These are phyloP conservation scores for Helicoverpa armigera DNA, from an alignment of 1,140 invertebrate genomes.

Conservation along the genomic window DNA sequence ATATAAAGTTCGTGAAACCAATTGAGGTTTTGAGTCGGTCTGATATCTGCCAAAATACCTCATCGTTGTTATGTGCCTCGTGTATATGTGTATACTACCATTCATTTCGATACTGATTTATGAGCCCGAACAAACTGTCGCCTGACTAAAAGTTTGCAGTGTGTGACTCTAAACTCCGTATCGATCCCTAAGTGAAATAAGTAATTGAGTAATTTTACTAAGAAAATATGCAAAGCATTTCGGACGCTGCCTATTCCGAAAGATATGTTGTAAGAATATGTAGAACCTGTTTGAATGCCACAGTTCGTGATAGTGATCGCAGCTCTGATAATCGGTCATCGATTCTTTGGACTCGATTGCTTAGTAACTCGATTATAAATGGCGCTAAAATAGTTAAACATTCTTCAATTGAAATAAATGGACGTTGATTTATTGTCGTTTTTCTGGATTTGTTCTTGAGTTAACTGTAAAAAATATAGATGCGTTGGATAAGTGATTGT, in stretches of 20 bases:
- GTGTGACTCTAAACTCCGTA: background rate
- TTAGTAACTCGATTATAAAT: slow-evolving; percentile 39
- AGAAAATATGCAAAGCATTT: slow-evolving; percentile 25
- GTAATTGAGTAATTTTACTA: slow-evolving; percentile 8
- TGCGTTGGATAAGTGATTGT: background rate
- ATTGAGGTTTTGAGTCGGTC: too few species aligned
- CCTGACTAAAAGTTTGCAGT: background rate
- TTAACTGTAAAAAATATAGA: background rate
- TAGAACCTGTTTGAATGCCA: slow-evolving; percentile 30
- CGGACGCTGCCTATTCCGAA: slow-evolving; percentile 25
- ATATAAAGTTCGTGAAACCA: too few species aligned
- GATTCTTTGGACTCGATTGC: background rate
- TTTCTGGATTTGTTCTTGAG: background rate
- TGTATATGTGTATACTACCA: too few species aligned
- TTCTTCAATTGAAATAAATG: slow-evolving; percentile 33
- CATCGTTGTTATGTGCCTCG: too few species aligned
- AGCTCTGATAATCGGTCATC: slow-evolving; percentile 21
- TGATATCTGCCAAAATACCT: too few species aligned
- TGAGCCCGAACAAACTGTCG: too few species aligned
- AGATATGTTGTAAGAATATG: slow-evolving; percentile 19
- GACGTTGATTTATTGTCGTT: slow-evolving; percentile 25
- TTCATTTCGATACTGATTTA: too few species aligned
- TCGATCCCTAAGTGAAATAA: background rate
- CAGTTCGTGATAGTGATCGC: slow-evolving; percentile 30
- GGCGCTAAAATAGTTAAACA: slow-evolving; percentile 36